A percentile compares a stretch with the other conserved stretches of the same genome.
phyloP scores from a whole-genome alignment of 1,140 invertebrate species.

The Globodera ellingtonae region DNA sequence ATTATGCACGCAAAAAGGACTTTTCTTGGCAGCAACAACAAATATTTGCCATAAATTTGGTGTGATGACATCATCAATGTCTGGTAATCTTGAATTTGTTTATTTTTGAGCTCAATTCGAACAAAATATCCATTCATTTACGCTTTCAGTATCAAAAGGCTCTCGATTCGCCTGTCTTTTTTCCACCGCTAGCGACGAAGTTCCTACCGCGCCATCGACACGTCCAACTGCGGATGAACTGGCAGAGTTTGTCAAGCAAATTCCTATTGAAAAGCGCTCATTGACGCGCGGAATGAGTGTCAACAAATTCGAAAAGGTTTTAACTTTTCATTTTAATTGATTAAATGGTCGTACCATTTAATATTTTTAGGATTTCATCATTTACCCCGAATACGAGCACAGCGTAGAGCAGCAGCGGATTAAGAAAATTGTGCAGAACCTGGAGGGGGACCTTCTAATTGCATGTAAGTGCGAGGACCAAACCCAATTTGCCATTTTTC shows the following conservation, averaged over 20 bases:
- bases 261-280: slow-evolving; percentile 61
- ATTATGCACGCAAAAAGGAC: background rate
- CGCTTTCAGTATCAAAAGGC: background rate
- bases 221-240: background rate
- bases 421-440: slow-evolving; percentile 42
- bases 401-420: slow-evolving; percentile 56
- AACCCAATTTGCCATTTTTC: too few relatives aligned
- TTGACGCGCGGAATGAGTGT: slow-evolving; percentile 55
- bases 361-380: slow-evolving; percentile 61
- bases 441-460: slow-evolving; percentile 43
- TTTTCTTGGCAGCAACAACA: background rate
- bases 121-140: background rate
- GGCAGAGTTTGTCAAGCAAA: slow-evolving; percentile 11
- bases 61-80: too few relatives aligned
- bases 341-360: background rate
- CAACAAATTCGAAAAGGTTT: slow-evolving; percentile 64
- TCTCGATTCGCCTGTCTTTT: background rate
- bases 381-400: slow-evolving; percentile 60
- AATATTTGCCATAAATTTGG: too few relatives aligned
- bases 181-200: too few relatives aligned
- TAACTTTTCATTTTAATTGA: background rate
- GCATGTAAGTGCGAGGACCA: slow-evolving; percentile 12
- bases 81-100: too few relatives aligned
- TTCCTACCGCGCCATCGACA: background rate
- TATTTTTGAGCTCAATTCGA: too few relatives aligned